These are phyloP conservation scores for Suncus etruscus DNA, from an alignment of 2,113 vertebrate genomes.

Conservation along the genomic window DNA sequence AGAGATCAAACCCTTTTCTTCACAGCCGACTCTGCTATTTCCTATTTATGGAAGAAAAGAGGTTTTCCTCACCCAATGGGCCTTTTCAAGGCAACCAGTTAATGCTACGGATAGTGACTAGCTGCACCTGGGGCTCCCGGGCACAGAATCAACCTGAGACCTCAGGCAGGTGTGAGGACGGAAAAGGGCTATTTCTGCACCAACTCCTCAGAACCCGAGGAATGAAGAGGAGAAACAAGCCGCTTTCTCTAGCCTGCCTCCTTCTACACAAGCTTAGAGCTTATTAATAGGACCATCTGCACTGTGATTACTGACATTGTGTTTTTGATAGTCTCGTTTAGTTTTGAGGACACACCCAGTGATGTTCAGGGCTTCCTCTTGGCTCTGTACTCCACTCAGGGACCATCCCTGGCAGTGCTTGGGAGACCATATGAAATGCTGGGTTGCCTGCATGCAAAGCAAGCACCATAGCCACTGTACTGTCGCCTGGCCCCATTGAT, in stretches of 20 bases:
- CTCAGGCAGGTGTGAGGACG: conserved; percentile 64
- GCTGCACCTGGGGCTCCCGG: conserved; percentile 63
- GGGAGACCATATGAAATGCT: too few relatives aligned
- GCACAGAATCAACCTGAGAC: conserved; percentile 77
- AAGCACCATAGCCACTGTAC: too few relatives aligned
- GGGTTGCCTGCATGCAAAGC: too few relatives aligned
- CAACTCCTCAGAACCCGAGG: conserved; percentile 65
- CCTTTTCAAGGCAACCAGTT: conserved; percentile 72
- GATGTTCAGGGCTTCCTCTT: too few relatives aligned
- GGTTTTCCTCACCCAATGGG: neutral
- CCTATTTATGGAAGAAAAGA: conserved; percentile 63
- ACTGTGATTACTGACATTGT: conserved; percentile 15
- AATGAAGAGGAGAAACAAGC: conserved; percentile 36
- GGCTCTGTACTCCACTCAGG: too few relatives aligned
- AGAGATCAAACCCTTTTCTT: conserved; percentile 74
- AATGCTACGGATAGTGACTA: conserved; percentile 62
- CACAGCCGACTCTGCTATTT: conserved; percentile 75
- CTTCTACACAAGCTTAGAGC: conserved; percentile 66
- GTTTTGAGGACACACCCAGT: too few relatives aligned
- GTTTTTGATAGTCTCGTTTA: neutral
- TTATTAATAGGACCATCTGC: conserved; percentile 30
- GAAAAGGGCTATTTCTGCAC: conserved; percentile 58
- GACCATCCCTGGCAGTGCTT: too few relatives aligned
- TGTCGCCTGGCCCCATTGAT: neutral
- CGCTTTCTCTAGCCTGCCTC: conserved; percentile 48